Evolutionary conservation across 2,113 vertebrate species (phyloP), one percentile per base, ranked within the genome.

Genomic region (Argyrosomus japonicus): DNA sequence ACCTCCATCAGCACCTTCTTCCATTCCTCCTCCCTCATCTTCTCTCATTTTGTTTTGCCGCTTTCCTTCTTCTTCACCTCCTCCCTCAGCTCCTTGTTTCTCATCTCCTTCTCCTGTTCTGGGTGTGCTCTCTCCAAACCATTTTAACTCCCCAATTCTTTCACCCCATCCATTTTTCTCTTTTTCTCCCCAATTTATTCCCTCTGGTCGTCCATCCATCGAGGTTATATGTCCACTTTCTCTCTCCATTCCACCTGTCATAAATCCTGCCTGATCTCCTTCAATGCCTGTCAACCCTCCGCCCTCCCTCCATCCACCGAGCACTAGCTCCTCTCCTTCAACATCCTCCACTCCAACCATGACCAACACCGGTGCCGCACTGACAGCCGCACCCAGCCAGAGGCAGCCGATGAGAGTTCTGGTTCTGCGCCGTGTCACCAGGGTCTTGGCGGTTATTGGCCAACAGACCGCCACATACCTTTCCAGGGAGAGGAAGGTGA

Each of bases 401-500:
- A 96, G 92, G 69, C 87, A 91, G 70, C 89, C 92, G 32, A 96
- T 95, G 3, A 96, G 84, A n/a, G 81, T 70, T 48, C 90, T 91
- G 32, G 95, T 94, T 51, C 94, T 89, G 56, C 85, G 81, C 1
- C 94, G 86, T 0, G 95, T 95, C 47, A 95, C 88, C 61, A 94
- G 54, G 1, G 92, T 92, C 79, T 96, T 95, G 70, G 95, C 94
- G 0, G 90, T 87, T 23, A 96, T 94, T 0, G 95, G 95, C 86
- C 95, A 95, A 82, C 95, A 96, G 65, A 96, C 93, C 0, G 94
- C 95, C 87, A 96, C 60, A 80, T 96, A 96, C 21, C 95, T 90
- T 90, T 96, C 95, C 56, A 94, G 79, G 71, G 95, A 95, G 32
- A 96, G 88, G 3, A 95, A 95, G 5, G 95, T 96, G 90, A 96